Percentiles rank a stretch among this genome's conserved stretches.
These are phyloP conservation scores for Merops nubicus DNA, from an alignment of 2,113 vertebrate genomes.

Conservation along the genomic window DNA sequence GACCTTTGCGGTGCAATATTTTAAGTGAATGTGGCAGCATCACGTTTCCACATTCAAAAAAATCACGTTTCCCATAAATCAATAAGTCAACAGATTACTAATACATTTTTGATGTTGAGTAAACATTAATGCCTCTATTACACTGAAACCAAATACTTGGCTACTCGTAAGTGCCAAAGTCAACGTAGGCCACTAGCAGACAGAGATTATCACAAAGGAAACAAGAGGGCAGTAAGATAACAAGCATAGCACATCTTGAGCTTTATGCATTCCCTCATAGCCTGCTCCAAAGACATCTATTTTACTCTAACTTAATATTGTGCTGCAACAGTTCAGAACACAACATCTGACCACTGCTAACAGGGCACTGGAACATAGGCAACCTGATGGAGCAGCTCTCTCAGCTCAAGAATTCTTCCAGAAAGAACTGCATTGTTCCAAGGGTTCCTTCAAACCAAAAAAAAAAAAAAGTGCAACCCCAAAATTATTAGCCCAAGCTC, in stretches of 20 bases:
- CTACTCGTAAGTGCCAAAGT: conserved; percentile 12
- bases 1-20: neutral
- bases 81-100: conserved; percentile 57
- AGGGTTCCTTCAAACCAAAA: neutral
- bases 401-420: neutral
- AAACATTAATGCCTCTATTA: conserved; percentile 63
- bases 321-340: neutral
- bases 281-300: neutral
- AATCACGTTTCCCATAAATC: conserved; percentile 49
- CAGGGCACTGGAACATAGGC: neutral
- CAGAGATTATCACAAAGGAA: conserved; percentile 11
- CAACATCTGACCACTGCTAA: neutral
- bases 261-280: neutral
- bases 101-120: conserved; percentile 65
- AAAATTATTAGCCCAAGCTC: neutral
- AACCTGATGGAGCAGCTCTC: rapidly evolving
- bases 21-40: neutral
- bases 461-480: neutral
- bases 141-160: conserved; percentile 58
- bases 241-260: rapidly evolving
- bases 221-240: neutral
- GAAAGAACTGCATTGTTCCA: neutral
- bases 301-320: neutral
- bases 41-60: conserved; percentile 38
- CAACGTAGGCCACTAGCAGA: conserved; percentile 22